Conservation (phyloP, 2,888 invertebrate species). For the Onthophagus sagittarius region DNA sequence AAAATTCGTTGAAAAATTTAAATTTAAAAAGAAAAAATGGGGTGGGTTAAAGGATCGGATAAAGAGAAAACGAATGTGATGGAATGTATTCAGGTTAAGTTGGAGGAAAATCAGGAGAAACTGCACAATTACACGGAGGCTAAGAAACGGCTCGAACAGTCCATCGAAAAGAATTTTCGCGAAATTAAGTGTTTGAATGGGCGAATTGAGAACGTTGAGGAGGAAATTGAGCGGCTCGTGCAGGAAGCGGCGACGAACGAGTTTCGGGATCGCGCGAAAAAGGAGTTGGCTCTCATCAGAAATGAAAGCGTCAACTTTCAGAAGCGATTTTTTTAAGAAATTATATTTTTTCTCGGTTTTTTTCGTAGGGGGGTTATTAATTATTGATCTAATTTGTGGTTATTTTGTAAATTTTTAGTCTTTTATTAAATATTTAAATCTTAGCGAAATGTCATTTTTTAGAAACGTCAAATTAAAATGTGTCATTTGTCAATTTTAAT, state of each 20-base stretch:
- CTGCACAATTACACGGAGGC: slow-evolving; percentile 18
- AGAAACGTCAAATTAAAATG: no score
- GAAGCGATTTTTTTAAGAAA: not conserved
- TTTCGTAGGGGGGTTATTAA: not conserved
- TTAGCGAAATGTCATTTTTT: no score
- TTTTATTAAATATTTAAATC: no score
- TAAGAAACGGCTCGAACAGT: slow-evolving; percentile 17
- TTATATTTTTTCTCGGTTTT: not conserved
- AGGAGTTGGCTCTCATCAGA: slow-evolving; percentile 18
- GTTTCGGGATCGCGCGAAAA: slow-evolving; percentile 15
- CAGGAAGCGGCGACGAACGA: slow-evolving; percentile 14
- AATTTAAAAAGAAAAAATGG: not conserved
- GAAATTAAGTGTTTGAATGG: slow-evolving; percentile 17
- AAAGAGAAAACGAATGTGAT: slow-evolving; percentile 8
- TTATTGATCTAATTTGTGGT: not conserved
- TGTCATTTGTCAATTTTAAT: no score
- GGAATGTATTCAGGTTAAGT: slow-evolving; percentile 7
- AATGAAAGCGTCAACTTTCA: slow-evolving; percentile 12
- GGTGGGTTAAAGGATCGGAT: not conserved
- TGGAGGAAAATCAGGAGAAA: slow-evolving; percentile 16
- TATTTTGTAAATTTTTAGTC: no score
- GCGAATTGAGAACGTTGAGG: slow-evolving; percentile 15
- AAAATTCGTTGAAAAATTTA: not conserved
- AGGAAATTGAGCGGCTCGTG: slow-evolving; percentile 18
- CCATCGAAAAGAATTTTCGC: slow-evolving; percentile 17